phyloP scores from a whole-genome alignment of 1,140 invertebrate genomes.

The Neodiprion virginianus region DNA sequence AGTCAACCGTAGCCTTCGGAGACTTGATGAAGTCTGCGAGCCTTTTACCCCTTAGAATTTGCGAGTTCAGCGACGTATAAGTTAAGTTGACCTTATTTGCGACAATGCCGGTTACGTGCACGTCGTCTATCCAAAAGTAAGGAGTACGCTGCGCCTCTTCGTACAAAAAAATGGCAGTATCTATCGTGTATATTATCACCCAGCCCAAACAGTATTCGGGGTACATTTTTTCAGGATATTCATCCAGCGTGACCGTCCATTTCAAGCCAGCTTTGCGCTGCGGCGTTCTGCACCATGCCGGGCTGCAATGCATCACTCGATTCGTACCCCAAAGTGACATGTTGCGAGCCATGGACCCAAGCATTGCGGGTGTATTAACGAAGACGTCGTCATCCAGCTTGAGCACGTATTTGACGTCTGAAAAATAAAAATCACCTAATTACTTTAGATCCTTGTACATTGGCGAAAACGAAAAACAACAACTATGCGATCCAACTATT shows the following conservation, averaged over 20 bases:
- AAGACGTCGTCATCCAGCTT: constrained; percentile 85
- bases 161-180: constrained; percentile 72
- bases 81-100: constrained; percentile 67
- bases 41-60: constrained; percentile 54
- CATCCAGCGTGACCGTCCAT: constrained; percentile 76
- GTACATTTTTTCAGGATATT: constrained; percentile 72
- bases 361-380: constrained; percentile 72
- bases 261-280: constrained; percentile 74
- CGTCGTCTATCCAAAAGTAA: constrained; percentile 90
- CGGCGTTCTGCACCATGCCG: constrained; percentile 56
- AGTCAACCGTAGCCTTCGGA: constrained; percentile 45
- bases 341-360: constrained; percentile 67
- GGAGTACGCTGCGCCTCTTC: constrained; percentile 66
- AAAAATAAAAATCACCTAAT: constrained; percentile 42
- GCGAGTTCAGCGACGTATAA: constrained; percentile 61
- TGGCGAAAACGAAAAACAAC: no score
- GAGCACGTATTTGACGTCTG: constrained; percentile 73
- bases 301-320: constrained; percentile 68
- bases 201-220: constrained; percentile 80
- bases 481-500: no score
- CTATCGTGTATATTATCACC: constrained; percentile 76
- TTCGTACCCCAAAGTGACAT: constrained; percentile 65
- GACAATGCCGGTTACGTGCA: constrained; percentile 79
- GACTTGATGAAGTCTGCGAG: constrained; percentile 49
- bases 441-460: no score